Evolutionary conservation across 2,888 invertebrate genomes (phyloP).

Genomic region (Ophion obscuratus): DNA sequence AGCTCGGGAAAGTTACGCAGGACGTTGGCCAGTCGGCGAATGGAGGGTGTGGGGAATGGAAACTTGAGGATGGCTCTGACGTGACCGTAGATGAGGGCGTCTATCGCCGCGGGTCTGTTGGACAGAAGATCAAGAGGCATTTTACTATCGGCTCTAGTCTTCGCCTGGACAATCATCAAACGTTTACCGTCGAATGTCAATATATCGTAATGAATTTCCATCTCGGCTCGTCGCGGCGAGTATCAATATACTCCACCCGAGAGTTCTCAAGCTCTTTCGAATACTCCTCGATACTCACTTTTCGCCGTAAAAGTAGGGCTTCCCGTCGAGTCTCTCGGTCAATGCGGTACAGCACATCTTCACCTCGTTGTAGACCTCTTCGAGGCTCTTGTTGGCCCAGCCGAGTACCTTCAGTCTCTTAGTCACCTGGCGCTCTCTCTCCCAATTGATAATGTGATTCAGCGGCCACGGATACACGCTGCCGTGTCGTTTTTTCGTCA

Average conservation of each 20-base stretch:
- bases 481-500: slow-evolving; percentile 94
- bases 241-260: background rate
- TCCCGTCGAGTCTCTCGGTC: slow-evolving; percentile 92
- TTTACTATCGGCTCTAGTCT: background rate
- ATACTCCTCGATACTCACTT: slow-evolving; percentile 85
- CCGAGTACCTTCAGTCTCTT: slow-evolving; percentile 91
- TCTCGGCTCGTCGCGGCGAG: no score
- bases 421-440: slow-evolving; percentile 89
- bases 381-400: slow-evolving; percentile 92
- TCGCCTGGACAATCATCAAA: background rate
- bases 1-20: slow-evolving; percentile 84
- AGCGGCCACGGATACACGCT: slow-evolving; percentile 97
- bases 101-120: slow-evolving; percentile 89
- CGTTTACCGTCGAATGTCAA: background rate
- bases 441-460: slow-evolving; percentile 91
- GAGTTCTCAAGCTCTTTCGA: background rate
- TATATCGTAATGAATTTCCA: no score
- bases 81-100: slow-evolving; percentile 91
- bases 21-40: slow-evolving; percentile 80
- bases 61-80: slow-evolving; percentile 84
- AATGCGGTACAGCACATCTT: slow-evolving; percentile 95
- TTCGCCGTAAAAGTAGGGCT: slow-evolving; percentile 92
- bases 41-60: slow-evolving; percentile 72
- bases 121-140: slow-evolving; percentile 47
- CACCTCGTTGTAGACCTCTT: slow-evolving; percentile 91